phyloP scores from a whole-genome alignment of 2,113 vertebrate genomes.

The Cochlearius cochlearius region DNA sequence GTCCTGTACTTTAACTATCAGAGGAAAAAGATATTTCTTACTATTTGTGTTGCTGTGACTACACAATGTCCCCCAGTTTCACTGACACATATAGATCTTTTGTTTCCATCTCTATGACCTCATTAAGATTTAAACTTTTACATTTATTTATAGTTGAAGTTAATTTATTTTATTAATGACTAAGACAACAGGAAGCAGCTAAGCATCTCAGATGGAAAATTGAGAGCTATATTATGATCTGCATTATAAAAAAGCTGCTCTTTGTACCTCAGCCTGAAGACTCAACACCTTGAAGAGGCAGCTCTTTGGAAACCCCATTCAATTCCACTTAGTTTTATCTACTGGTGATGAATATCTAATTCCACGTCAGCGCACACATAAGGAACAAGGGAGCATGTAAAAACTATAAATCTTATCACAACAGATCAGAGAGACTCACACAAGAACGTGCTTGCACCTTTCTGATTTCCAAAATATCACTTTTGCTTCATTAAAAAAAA shows the following conservation, averaged over 20 bases:
- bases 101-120: neutral
- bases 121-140: neutral
- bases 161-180: slow-evolving; percentile 22
- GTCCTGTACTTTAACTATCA: neutral
- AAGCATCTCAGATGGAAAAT: slow-evolving; percentile 8
- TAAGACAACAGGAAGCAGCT: neutral
- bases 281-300: neutral
- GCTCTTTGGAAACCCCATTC: neutral
- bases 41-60: fast-evolving
- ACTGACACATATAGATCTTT: neutral
- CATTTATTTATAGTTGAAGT: neutral
- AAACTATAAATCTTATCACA: neutral
- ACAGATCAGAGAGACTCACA: neutral
- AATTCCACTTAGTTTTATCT: neutral
- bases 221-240: neutral
- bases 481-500: neutral
- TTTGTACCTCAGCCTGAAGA: neutral
- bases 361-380: neutral
- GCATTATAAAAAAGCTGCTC: neutral
- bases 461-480: neutral
- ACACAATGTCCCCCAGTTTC: neutral
- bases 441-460: neutral
- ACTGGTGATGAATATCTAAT: neutral
- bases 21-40: neutral
- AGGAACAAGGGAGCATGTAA: neutral